Conservation (phyloP, 2,113 vertebrate species). For the Haliaeetus leucogaster region DNA sequence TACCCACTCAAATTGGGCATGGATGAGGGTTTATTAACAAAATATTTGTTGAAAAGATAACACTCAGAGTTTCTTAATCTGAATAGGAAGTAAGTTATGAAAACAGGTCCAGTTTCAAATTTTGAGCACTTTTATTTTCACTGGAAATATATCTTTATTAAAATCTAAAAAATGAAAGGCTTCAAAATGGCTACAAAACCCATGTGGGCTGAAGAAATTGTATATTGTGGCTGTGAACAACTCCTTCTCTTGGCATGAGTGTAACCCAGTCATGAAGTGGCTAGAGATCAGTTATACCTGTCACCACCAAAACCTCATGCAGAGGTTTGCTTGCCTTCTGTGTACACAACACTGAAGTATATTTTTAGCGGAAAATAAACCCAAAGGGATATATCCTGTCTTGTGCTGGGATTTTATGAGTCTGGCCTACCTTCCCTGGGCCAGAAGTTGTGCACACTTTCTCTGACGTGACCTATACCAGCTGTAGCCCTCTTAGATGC, state of each 20-base stretch:
- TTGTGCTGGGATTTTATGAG: accelerated
- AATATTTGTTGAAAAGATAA: not conserved
- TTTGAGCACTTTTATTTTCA: not conserved
- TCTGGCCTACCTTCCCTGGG: not conserved
- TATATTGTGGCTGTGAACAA: not conserved
- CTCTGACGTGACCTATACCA: not conserved
- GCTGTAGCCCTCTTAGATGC: not conserved
- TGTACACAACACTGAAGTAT: not conserved
- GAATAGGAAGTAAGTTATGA: not conserved
- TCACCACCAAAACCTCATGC: not conserved
- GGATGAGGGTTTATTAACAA: not conserved
- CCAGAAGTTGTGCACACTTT: not conserved
- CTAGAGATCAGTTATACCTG: not conserved
- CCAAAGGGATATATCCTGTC: not conserved
- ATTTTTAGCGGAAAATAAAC: not conserved
- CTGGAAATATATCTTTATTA: not conserved
- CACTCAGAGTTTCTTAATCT: not conserved
- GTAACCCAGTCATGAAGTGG: not conserved
- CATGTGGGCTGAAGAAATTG: not conserved
- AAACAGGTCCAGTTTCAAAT: not conserved
- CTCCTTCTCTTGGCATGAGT: not conserved
- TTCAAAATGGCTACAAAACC: not conserved
- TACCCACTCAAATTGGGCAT: not conserved
- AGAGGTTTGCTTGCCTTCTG: not conserved
- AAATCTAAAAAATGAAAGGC: not conserved